Conservation (phyloP, 37 sponge, comb jelly and placozoan genomes). For the Hormiphora californensis region DNA sequence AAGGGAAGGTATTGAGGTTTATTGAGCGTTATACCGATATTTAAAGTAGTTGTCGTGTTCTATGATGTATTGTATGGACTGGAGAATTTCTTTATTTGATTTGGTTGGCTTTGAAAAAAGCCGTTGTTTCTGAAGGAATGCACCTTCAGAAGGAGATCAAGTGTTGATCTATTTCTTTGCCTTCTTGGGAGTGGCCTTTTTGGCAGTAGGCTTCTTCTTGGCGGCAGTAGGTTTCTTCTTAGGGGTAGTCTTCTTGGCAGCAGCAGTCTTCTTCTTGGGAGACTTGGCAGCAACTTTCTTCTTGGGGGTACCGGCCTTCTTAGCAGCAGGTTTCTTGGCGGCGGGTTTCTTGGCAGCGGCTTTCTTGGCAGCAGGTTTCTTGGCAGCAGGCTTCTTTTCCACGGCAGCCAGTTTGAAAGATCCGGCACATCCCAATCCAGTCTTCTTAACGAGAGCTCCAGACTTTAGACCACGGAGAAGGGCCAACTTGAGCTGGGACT, state of each 20-base stretch:
- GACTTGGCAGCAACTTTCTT: neutral
- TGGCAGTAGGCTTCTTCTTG: slow-evolving; percentile 27
- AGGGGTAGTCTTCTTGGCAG: slow-evolving; percentile 45
- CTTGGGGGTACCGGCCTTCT: slow-evolving; percentile 50
- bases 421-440: slow-evolving; percentile 80
- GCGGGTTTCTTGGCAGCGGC: neutral
- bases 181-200: no score
- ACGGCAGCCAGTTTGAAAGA: slow-evolving; percentile 66
- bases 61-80: no score
- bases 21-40: no score
- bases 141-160: no score
- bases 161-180: no score
- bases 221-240: slow-evolving; percentile 1
- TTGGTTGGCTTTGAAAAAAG: no score
- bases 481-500: slow-evolving; percentile 66
- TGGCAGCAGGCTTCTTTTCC: slow-evolving; percentile 10
- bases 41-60: no score
- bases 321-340: slow-evolving; percentile 53
- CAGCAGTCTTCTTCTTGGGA: no score
- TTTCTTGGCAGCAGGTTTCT: slow-evolving; percentile 54
- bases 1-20: no score
- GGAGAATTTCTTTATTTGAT: no score
- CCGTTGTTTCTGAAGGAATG: no score
- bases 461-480: slow-evolving; percentile 64
- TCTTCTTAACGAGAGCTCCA: slow-evolving; percentile 65